These are phyloP conservation scores for Pipa parva DNA, from an alignment of 2,113 vertebrate genomes.

Conservation along the genomic window DNA sequence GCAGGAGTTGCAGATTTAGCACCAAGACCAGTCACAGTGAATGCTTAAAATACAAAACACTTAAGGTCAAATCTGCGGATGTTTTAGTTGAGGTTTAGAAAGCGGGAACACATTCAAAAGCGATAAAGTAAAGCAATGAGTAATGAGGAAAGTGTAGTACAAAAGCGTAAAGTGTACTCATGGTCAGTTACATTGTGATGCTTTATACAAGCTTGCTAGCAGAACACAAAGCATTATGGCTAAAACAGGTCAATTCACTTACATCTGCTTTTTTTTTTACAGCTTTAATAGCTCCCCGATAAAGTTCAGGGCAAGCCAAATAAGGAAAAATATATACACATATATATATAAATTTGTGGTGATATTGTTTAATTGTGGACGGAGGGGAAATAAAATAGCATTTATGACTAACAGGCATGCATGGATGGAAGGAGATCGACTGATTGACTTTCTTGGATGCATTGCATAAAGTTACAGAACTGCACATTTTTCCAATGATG, in stretches of 20 bases:
- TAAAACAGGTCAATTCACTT: conserved; percentile 75
- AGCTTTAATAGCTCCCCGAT: conserved; percentile 52
- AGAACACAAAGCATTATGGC: conserved; percentile 76
- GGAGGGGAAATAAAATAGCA: conserved; percentile 45
- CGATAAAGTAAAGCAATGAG: conserved; percentile 79
- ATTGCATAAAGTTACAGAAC: conserved; percentile 45
- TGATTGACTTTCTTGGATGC: conserved; percentile 52
- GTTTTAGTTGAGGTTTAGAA: conserved; percentile 76
- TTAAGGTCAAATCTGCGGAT: conserved; percentile 75
- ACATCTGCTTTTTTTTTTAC: conserved; percentile 65
- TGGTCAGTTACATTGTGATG: conserved; percentile 70
- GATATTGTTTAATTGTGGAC: conserved; percentile 39
- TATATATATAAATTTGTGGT: neutral
- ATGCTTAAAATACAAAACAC: conserved; percentile 74
- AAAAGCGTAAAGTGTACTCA: conserved; percentile 75
- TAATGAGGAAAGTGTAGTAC: conserved; percentile 76
- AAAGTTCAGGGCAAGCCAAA: conserved; percentile 58
- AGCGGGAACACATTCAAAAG: conserved; percentile 77
- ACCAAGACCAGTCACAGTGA: conserved; percentile 72
- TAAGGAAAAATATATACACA: conserved; percentile 20
- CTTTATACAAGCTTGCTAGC: conserved; percentile 75
- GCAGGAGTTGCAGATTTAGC: conserved; percentile 64
- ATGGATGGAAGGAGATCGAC: conserved; percentile 41
- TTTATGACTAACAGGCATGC: conserved; percentile 41
- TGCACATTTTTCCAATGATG: conserved; percentile 21